Base-by-base conservation (phyloP, 2,888 invertebrate genomes). In the Strigamia transsilvanica region DNA sequence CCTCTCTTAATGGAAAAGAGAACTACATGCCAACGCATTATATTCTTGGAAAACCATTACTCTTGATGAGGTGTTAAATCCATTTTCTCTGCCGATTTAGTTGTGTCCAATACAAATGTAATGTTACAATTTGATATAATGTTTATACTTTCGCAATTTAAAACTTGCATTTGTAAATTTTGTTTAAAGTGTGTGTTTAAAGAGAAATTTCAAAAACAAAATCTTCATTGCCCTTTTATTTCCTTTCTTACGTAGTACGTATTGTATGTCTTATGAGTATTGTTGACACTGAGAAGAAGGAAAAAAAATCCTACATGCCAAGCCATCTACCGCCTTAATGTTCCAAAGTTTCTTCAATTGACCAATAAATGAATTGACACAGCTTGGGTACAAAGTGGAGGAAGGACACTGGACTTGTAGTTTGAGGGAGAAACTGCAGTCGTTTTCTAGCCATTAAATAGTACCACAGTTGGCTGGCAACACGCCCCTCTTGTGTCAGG, bases 351-450 rank as follows among this genome's bases (percentile, higher is more conserved):
- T 73, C 73, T 73, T 73, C 73, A 73, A 32, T 73, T 73, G 73
- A 73, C 73, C 73, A 73, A 73, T 73, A 73, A 73, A 73, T 73
- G 73, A 73, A 73, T 73, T 73, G 73, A 73, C 73, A 73, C 73
- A 73, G 73, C 73, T 73, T 73, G 73, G 73, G 73, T 73, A 73
- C 73, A 73, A 73, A 73, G 73, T 73, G 73, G 73, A 73, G 73
- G 32, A 73, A 73, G 73, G 73, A 73, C 73, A 73, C 27, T 73
- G 73, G 73, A 73, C 27, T 73, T 73, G 73, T 73, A 73, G 73
- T 73, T 73, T 23, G 73, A 73, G 73, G 73, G 32, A 27, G 23
- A 73, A 73, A 73, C 73, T 73, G 73, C 73, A 73, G 73, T 73
- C 73, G 73, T 73, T 73, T 73, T 73, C 73, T 73, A 73, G 73